Conservation (phyloP, 2,888 invertebrate species). For the Salticus scenicus region DNA sequence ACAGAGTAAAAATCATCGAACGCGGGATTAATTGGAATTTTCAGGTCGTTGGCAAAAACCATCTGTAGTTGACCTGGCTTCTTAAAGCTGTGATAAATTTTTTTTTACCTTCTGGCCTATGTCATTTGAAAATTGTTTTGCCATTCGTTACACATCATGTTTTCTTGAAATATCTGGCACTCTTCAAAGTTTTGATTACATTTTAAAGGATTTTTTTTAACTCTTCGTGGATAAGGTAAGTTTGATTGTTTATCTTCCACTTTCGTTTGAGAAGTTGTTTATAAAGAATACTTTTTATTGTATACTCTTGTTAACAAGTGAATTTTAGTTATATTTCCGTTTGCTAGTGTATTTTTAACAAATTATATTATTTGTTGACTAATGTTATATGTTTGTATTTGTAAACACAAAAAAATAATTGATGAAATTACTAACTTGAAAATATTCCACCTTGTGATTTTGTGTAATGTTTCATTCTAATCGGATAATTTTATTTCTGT, state of each 20-base stretch:
- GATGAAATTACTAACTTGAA: no score
- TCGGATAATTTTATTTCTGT: no score
- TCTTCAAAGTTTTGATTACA: background rate
- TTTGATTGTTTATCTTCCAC: background rate
- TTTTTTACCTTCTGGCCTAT: background rate
- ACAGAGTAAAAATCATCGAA: background rate
- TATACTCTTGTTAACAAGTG: no score
- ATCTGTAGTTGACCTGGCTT: constrained; percentile 55
- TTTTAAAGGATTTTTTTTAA: background rate
- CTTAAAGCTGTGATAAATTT: constrained; percentile 13
- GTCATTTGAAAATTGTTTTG: background rate
- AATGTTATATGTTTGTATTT: no score
- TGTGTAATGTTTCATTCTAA: no score
- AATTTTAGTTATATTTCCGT: no score
- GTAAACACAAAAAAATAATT: no score
- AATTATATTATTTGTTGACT: no score
- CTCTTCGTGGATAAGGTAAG: background rate
- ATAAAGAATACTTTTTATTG: no score
- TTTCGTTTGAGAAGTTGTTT: background rate
- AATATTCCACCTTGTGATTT: no score
- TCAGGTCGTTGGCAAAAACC: constrained; percentile 60
- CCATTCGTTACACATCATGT: background rate
- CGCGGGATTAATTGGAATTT: constrained; percentile 34
- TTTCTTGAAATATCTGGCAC: background rate
- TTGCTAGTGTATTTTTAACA: no score